A percentile compares a stretch with the other conserved stretches of the same genome.
These are phyloP conservation scores for Sebastes nivosus DNA, from an alignment of 2,797 vertebrate species.

Conservation along the genomic window DNA sequence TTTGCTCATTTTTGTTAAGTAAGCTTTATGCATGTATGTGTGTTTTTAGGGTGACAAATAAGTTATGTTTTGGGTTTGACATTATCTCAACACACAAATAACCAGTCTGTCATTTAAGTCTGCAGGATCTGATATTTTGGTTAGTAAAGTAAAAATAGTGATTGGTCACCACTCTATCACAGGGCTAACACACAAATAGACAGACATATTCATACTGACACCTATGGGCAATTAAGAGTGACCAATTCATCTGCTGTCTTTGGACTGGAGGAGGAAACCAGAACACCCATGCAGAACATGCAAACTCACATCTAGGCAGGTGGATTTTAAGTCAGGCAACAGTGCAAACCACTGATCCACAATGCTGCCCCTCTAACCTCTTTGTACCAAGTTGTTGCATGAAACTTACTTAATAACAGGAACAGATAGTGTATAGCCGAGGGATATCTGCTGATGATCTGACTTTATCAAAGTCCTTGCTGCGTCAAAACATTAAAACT, in stretches of 20 bases:
- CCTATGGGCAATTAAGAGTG: background rate
- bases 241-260: background rate
- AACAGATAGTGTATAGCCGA: background rate
- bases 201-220: background rate
- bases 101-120: background rate
- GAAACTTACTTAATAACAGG: background rate
- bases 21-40: background rate
- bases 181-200: background rate
- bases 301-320: background rate
- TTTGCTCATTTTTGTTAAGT: background rate
- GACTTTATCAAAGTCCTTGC: background rate
- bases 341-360: background rate
- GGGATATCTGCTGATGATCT: background rate
- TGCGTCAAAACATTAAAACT: background rate
- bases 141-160: background rate
- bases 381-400: background rate
- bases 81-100: background rate
- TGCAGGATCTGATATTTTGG: background rate
- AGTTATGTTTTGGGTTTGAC: background rate
- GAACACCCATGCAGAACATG: background rate
- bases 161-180: background rate
- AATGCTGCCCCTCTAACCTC: background rate
- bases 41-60: background rate
- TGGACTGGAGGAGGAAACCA: background rate
- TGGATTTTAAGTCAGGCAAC: background rate